Base-by-base conservation (phyloP, 2,888 invertebrate species). In the Epsilonema sp. region DNA sequence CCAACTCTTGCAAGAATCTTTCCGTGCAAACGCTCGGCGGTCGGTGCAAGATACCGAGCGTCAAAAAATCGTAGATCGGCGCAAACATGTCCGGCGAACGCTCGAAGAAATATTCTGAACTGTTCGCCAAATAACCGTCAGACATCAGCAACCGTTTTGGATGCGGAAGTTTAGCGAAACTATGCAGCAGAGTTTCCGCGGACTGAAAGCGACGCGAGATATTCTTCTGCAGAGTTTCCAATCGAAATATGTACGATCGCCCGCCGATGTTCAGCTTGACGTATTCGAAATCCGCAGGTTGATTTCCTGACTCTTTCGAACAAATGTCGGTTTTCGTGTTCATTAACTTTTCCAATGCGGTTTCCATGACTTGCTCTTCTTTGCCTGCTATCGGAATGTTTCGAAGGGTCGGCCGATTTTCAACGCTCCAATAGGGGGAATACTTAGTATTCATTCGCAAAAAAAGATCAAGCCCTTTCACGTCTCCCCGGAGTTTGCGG, bases 21-120 rank as follows among this genome's bases (percentile, higher is more conserved):
- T 68, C 67, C 20, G 65, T 60, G 24, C 69, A 68, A 13, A 69
- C 63, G 48, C 69, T 66, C 1, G 66, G 59, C 0, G 69, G 68
- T 41, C 67, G 59, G 47, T 65, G 62, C 36, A 67, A 51, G 16
- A 59, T 51, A 24, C 69, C 69, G 3, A 53, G 53, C 26, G 55
- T 47, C 44, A 58, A 60, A 47, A 56, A 58, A 40, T 60, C 58
- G 46, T 56, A 58, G 22, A 60, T 52, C 37, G 58, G 52, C 48
- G 58, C 56, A 47, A 60, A 60, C 2, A 58, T 46, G 2, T 50
- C 48, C 3, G 59, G 55, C 1, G 59, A 51, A 37, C 60, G 45
- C 46, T 60, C 60, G 50, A 56, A 60, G 47, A 56, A 60, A 44
- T 56, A 59, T 46, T 60, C 60, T 16, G 47, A 44, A n/a, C 53